Conservation (phyloP, 1,140 invertebrate genomes). For the Drosophila suzukii region DNA sequence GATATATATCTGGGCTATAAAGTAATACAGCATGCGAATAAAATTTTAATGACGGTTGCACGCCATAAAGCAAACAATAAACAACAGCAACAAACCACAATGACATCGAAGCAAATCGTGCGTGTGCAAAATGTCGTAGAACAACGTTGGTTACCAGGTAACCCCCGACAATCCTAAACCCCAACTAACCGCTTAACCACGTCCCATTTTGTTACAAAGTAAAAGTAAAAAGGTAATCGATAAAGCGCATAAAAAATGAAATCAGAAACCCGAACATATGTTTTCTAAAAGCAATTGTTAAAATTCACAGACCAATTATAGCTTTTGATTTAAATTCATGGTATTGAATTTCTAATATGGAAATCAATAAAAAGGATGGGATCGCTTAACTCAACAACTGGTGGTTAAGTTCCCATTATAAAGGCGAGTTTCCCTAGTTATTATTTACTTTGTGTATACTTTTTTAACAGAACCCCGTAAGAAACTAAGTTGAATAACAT, state of each 20-base stretch:
- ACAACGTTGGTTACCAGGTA: constrained; percentile 16
- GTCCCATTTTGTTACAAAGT: constrained; percentile 11
- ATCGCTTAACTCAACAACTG: not conserved
- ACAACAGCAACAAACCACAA: constrained; percentile 13
- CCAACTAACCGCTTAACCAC: not conserved
- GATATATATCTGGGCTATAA: constrained; percentile 51
- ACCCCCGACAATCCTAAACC: constrained; percentile 4
- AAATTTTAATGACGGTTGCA: constrained; percentile 60
- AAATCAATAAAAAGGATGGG: not conserved
- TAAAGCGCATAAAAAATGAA: constrained; percentile 25
- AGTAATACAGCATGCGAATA: constrained; percentile 38
- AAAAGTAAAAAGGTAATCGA: constrained; percentile 45
- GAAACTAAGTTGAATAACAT: not conserved
- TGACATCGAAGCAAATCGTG: constrained; percentile 27
- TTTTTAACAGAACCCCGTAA: not conserved
- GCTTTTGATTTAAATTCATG: not conserved
- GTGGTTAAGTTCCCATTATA: too few relatives aligned
- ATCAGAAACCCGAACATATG: not conserved
- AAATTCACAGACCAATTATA: not conserved
- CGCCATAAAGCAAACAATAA: constrained; percentile 44
- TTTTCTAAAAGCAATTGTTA: not conserved
- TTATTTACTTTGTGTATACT: too few relatives aligned
- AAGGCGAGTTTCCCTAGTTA: too few relatives aligned
- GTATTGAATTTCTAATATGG: not conserved
- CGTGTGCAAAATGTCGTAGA: constrained; percentile 35